Percentiles rank a stretch among this genome's conserved stretches.
These are phyloP conservation scores for Esox masquinongy DNA, from an alignment of 2,797 vertebrate genomes.

Conservation along the genomic window DNA sequence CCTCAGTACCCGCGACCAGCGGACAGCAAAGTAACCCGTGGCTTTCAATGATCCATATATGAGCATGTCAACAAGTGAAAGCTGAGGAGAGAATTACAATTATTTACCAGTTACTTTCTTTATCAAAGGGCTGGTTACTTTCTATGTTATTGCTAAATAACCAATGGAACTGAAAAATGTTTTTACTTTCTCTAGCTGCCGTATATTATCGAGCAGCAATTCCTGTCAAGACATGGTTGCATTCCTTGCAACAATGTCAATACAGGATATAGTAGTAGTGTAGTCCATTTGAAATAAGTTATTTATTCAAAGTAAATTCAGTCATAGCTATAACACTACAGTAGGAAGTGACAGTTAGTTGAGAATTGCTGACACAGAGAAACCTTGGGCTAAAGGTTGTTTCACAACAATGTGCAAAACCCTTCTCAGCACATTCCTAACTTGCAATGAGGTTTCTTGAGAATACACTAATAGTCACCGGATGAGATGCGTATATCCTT, in stretches of 20 bases:
- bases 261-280: neutral
- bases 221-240: neutral
- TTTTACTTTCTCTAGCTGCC: neutral
- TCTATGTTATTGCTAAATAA: too few relatives aligned
- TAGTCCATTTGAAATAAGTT: neutral
- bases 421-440: conserved; percentile 52
- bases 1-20: conserved; percentile 86
- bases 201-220: neutral
- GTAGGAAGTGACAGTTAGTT: neutral
- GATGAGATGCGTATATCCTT: neutral
- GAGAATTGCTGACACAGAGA: conserved; percentile 57
- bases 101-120: neutral
- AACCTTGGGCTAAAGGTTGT: conserved; percentile 52
- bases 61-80: conserved; percentile 84
- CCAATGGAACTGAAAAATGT: neutral
- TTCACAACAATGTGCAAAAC: conserved; percentile 53
- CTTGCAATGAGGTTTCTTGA: neutral
- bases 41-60: conserved; percentile 78
- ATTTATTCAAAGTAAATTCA: neutral
- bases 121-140: neutral
- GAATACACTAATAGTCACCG: conserved; percentile 38
- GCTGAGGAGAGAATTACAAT: conserved; percentile 57
- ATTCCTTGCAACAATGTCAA: neutral
- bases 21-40: conserved; percentile 63
- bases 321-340: neutral